Evolutionary conservation across 2,888 invertebrate genomes (phyloP).

Genomic region (Agonopterix subpropinquella): DNA sequence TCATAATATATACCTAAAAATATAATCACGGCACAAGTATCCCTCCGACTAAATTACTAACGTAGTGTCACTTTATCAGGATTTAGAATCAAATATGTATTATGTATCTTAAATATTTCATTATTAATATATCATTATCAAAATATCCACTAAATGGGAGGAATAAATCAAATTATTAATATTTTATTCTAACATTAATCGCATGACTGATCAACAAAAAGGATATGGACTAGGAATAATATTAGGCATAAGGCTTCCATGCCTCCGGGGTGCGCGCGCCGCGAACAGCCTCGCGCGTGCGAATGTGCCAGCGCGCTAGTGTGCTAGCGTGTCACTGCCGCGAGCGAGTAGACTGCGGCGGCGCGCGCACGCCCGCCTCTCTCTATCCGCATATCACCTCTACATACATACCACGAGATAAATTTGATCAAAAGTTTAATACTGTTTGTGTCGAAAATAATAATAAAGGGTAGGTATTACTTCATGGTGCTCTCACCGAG

Average conservation of each 20-base stretch:
- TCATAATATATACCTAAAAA: conserved; percentile 76
- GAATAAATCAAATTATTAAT: conserved; percentile 76
- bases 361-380: conserved; percentile 38
- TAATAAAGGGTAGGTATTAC: conserved; percentile 47
- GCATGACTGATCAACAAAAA: conserved; percentile 76
- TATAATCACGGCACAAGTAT: conserved; percentile 77
- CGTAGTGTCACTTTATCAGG: conserved; percentile 76
- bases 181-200: conserved; percentile 74
- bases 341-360: conserved; percentile 1
- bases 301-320: neutral
- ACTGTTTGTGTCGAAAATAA: conserved; percentile 67
- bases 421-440: conserved; percentile 67
- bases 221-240: conserved; percentile 76
- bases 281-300: neutral
- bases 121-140: conserved; percentile 77
- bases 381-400: conserved; percentile 68
- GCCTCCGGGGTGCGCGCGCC: conserved; percentile 38
- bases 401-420: conserved; percentile 62
- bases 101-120: conserved; percentile 77
- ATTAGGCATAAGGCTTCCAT: conserved; percentile 70
- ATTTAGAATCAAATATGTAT: conserved; percentile 77
- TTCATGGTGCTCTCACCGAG: conserved; percentile 50
- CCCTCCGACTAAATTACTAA: conserved; percentile 76
- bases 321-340: conserved; percentile 7
- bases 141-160: conserved; percentile 77